These are phyloP conservation scores for Meda fulgida DNA, from an alignment of 2,797 vertebrate species.

Conservation along the genomic window DNA sequence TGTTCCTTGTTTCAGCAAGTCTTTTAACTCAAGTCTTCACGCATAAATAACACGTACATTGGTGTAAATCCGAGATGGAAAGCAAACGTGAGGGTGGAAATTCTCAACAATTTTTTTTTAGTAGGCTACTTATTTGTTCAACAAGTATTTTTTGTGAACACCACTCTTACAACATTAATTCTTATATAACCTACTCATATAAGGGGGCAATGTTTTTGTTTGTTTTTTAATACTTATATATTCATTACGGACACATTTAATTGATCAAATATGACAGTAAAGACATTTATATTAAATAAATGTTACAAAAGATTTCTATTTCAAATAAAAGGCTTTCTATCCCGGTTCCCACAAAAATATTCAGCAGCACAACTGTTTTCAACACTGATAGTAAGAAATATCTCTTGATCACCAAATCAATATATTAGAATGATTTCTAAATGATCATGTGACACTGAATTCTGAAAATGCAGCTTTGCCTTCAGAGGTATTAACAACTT, in stretches of 20 bases:
- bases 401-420: not conserved
- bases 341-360: not conserved
- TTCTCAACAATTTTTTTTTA: no score
- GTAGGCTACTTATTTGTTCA: not conserved
- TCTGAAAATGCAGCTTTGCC: not conserved
- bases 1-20: slow-evolving; percentile 7
- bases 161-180: not conserved
- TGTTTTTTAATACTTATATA: not conserved
- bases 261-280: not conserved
- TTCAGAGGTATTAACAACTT: not conserved
- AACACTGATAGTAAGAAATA: not conserved
- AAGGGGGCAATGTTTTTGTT: not conserved
- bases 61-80: not conserved
- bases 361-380: not conserved
- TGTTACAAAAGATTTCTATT: not conserved
- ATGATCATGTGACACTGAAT: not conserved
- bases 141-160: no score
- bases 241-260: not conserved
- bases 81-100: not conserved
- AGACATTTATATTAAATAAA: not conserved
- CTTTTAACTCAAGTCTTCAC: slow-evolving; percentile 31
- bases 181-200: not conserved
- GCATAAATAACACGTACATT: not conserved
- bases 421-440: not conserved
- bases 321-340: not conserved